Percentiles rank a stretch among this genome's conserved stretches.
phyloP scores from a whole-genome alignment of 2,113 vertebrate species.

The Zootoca vivipara region DNA sequence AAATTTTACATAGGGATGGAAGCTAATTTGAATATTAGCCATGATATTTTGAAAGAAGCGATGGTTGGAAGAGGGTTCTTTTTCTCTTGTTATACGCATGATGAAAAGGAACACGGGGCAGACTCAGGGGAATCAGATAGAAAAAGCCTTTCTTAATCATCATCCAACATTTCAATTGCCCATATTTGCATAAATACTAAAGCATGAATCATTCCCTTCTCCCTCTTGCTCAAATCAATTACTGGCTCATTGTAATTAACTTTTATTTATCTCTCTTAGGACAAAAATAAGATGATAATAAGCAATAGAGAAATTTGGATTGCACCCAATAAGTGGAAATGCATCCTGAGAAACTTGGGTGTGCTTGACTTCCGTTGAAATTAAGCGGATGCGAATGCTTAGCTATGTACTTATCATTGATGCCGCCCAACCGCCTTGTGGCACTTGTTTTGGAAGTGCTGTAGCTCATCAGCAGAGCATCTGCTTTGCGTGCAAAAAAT shows the following conservation, averaged over 20 bases:
- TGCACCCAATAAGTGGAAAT: too few species aligned
- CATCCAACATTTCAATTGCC: slow-evolving; percentile 50
- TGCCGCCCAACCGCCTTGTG: background rate
- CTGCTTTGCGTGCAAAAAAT: too few species aligned
- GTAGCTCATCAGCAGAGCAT: background rate
- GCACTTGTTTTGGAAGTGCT: background rate
- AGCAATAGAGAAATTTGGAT: background rate
- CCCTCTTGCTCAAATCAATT: slow-evolving; percentile 37
- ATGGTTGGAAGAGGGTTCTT: slow-evolving; percentile 45
- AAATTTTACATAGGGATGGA: slow-evolving; percentile 36
- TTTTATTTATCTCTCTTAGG: slow-evolving; percentile 38
- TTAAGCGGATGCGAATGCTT: background rate
- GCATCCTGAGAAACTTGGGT: background rate
- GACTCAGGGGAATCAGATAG: slow-evolving; percentile 55
- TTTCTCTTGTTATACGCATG: slow-evolving; percentile 44
- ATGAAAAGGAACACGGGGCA: slow-evolving; percentile 50
- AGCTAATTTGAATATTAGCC: slow-evolving; percentile 23
- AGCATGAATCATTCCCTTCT: slow-evolving; percentile 45
- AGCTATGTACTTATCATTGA: background rate
- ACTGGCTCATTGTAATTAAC: slow-evolving; percentile 45
- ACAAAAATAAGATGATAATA: slow-evolving; percentile 49
- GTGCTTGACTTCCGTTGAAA: background rate
- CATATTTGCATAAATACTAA: slow-evolving; percentile 57
- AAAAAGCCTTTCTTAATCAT: slow-evolving; percentile 65
- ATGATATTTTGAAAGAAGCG: slow-evolving; percentile 49